Base-by-base conservation (phyloP, 2,113 vertebrate genomes). In the Brachyhypopomus occidentalis region DNA sequence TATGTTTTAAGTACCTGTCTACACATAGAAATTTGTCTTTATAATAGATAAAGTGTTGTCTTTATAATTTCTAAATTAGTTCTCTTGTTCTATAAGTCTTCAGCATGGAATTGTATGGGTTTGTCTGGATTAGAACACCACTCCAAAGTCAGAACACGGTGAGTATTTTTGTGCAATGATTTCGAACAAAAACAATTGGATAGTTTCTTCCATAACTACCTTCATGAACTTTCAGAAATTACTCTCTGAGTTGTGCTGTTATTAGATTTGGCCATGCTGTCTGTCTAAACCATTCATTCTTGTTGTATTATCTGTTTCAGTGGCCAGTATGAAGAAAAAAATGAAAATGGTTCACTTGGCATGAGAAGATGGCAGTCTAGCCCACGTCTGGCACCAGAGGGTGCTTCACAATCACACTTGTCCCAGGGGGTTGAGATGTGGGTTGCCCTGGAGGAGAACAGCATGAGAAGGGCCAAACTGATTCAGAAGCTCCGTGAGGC, bases 301-400 rank as follows among this genome's bases (percentile, higher is more conserved):
- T 73, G 45, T 67, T 88, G 16, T 38, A 82, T 79, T 71, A 85
- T 88, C 67, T 86, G 77, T 60, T 27, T 52, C 34, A 77, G 78
- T 70, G 82, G 84, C 27, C 63, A 78, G 1, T 36, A 75, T 80
- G 75, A 63, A 27, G 84, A 88, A 62, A 88, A 87, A 79, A 75
- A n/a, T n/a, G n/a, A 77, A 17, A 85, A 25, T 52, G 82, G 86
- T 22, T 84, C 80, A 19, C 1, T 41, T 60, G 83, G 86, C 7
- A 25, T 90, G 17, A 85, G 74, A 72, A 90, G 89, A 36, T 89
- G 90, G 90, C 85, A 88, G 79, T 93, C 93, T 0, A 34, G 89
- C 63, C 93, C 91, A 27, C 88, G 84, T 64, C 78, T 93, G 80
- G 83, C 48, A 0, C 80, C 59, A 3, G 89, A 86, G 19, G 86